Percentiles rank a stretch among this genome's conserved stretches.
phyloP scores from a whole-genome alignment of 2,797 vertebrate species.

The Chiloscyllium punctatum region DNA sequence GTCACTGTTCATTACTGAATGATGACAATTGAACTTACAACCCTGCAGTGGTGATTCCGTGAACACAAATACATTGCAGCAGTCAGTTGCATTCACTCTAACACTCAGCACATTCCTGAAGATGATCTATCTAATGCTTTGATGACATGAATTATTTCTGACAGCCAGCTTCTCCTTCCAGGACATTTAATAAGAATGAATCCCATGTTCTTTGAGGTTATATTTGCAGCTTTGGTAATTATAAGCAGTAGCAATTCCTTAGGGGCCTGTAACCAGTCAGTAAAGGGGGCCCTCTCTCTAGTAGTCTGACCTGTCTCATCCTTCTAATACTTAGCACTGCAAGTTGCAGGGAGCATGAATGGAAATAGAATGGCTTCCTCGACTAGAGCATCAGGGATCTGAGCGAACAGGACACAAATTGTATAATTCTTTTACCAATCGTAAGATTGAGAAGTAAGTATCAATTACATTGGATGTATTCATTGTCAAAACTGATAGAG shows the following conservation, averaged over 20 bases:
- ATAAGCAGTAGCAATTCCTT: neutral
- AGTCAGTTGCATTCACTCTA: neutral
- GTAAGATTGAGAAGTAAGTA: neutral
- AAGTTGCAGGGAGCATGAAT: neutral
- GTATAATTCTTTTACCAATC: neutral
- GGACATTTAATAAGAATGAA: neutral
- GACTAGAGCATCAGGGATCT: neutral
- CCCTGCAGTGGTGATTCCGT: conserved; percentile 3
- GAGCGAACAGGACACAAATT: neutral
- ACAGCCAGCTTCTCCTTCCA: neutral
- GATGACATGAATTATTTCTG: neutral
- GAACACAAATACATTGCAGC: neutral
- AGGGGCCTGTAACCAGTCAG: neutral
- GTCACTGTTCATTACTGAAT: neutral
- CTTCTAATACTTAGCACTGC: neutral
- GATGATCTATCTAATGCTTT: neutral
- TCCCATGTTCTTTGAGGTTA: neutral
- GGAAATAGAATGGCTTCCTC: neutral
- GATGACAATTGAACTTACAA: neutral
- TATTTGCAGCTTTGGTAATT: neutral
- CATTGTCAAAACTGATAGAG: neutral
- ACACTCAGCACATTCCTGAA: neutral
- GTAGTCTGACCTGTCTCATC: neutral
- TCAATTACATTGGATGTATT: neutral
- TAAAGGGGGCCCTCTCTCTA: neutral